A percentile compares a stretch with the other conserved stretches of the same genome.
phyloP scores from a whole-genome alignment of 2,113 vertebrate species.

The Polyodon spathula region DNA sequence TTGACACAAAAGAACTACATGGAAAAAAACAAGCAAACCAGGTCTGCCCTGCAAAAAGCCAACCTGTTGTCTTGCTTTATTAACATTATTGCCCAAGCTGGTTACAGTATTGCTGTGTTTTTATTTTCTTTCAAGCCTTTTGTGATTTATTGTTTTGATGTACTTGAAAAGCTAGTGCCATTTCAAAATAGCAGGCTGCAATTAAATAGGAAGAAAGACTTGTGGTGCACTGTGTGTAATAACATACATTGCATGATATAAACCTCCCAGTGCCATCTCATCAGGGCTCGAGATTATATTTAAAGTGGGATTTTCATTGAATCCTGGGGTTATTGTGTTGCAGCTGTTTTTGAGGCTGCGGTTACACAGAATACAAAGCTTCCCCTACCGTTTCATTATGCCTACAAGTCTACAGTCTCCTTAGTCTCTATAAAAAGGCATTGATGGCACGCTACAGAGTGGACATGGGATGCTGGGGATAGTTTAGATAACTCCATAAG shows the following conservation, averaged over 20 bases:
- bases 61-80: no score
- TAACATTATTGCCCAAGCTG: not conserved
- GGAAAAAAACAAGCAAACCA: not conserved
- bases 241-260: not conserved
- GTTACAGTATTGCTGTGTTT: not conserved
- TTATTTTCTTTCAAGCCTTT: no score
- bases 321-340: not conserved
- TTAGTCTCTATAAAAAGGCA: no score
- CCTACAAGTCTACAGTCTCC: not conserved
- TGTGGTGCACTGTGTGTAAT: conserved; percentile 6
- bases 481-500: no score
- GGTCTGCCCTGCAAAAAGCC: no score
- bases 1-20: no score
- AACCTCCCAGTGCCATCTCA: not conserved
- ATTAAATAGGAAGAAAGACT: conserved; percentile 10
- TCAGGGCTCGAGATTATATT: not conserved
- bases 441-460: no score
- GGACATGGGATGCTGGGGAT: no score
- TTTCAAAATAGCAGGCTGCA: conserved; percentile 8
- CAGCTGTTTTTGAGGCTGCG: not conserved
- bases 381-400: not conserved
- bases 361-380: not conserved
- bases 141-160: not conserved
- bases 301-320: conserved; percentile 8
- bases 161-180: conserved; percentile 7